These are phyloP conservation scores for Heteromormyrus szaboi DNA, from an alignment of 2,797 vertebrate species.

Conservation along the genomic window DNA sequence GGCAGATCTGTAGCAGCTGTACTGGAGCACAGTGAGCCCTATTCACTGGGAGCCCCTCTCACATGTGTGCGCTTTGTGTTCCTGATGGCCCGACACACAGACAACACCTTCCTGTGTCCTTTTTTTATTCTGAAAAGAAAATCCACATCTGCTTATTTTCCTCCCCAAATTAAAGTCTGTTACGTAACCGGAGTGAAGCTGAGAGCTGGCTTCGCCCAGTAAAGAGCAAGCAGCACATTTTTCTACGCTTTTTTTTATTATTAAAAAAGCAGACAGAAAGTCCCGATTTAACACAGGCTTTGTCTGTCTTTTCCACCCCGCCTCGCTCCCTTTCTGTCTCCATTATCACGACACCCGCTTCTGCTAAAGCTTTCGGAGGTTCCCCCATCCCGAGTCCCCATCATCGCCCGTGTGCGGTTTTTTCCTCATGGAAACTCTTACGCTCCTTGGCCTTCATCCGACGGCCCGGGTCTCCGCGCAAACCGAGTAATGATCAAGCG, in stretches of 20 bases:
- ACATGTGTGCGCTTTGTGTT: slow-evolving; percentile 42
- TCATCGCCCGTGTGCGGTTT: slow-evolving; percentile 59
- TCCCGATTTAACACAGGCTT: slow-evolving; percentile 44
- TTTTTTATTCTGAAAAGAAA: neutral
- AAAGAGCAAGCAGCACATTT: neutral
- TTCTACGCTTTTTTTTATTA: neutral
- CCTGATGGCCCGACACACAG: slow-evolving; percentile 42
- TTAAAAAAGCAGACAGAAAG: slow-evolving; percentile 25
- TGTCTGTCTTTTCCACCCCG: slow-evolving; percentile 42
- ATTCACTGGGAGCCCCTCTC: slow-evolving; percentile 49
- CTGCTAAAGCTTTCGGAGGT: slow-evolving; percentile 53
- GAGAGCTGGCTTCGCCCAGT: neutral
- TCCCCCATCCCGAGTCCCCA: slow-evolving; percentile 41
- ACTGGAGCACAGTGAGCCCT: slow-evolving; percentile 49
- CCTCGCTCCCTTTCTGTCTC: slow-evolving; percentile 34
- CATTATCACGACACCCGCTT: slow-evolving; percentile 43
- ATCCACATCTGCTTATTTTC: slow-evolving; percentile 44
- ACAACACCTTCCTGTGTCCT: slow-evolving; percentile 30
- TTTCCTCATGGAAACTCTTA: slow-evolving; percentile 94
- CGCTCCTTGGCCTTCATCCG: slow-evolving; percentile 74
- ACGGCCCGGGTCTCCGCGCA: slow-evolving; percentile 65
- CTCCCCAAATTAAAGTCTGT: slow-evolving; percentile 40
- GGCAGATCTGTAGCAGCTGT: slow-evolving; percentile 63
- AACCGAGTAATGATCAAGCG: slow-evolving; percentile 77
- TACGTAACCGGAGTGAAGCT: slow-evolving; percentile 20